phyloP scores from a whole-genome alignment of 2,797 vertebrate species.

The Lutjanus argentimaculatus region DNA sequence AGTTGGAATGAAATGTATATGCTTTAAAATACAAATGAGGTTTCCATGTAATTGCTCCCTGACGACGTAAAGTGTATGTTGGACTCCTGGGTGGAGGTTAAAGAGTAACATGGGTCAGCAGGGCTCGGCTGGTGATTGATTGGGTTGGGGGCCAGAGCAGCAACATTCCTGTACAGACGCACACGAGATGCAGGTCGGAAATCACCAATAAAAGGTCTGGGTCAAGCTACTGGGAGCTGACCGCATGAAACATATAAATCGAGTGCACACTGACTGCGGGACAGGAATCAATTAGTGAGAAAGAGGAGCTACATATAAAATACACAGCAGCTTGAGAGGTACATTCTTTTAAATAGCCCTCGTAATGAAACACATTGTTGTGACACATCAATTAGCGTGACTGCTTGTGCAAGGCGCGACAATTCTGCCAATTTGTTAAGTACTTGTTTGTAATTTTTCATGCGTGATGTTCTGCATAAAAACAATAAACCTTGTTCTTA shows the following conservation, averaged over 20 bases:
- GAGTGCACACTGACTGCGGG: neutral
- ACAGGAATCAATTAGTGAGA: slow-evolving; percentile 19
- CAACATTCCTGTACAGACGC: slow-evolving; percentile 50
- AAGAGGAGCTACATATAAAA: neutral
- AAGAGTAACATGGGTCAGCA: slow-evolving; percentile 32
- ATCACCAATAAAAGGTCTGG: slow-evolving; percentile 61
- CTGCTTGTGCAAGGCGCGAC: neutral
- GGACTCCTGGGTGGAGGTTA: slow-evolving; percentile 41
- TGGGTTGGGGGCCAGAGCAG: slow-evolving; percentile 51
- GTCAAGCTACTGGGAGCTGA: slow-evolving; percentile 59
- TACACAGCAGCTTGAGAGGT: neutral
- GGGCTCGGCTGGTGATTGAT: slow-evolving; percentile 64
- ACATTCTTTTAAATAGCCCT: neutral
- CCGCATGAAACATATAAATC: slow-evolving; percentile 37
- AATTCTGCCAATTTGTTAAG: slow-evolving; percentile 35
- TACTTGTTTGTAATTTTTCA: slow-evolving; percentile 39
- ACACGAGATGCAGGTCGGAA: slow-evolving; percentile 43
- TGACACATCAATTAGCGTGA: slow-evolving; percentile 38
- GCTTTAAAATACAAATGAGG: neutral
- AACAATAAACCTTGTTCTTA: slow-evolving; percentile 23
- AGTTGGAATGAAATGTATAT: no score
- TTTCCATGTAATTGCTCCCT: slow-evolving; percentile 10
- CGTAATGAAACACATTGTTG: slow-evolving; percentile 28
- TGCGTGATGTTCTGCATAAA: slow-evolving; percentile 13
- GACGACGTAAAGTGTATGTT: slow-evolving; percentile 33